Conservation (phyloP, 2,797 vertebrate genomes). For the Anguilla megastoma region DNA sequence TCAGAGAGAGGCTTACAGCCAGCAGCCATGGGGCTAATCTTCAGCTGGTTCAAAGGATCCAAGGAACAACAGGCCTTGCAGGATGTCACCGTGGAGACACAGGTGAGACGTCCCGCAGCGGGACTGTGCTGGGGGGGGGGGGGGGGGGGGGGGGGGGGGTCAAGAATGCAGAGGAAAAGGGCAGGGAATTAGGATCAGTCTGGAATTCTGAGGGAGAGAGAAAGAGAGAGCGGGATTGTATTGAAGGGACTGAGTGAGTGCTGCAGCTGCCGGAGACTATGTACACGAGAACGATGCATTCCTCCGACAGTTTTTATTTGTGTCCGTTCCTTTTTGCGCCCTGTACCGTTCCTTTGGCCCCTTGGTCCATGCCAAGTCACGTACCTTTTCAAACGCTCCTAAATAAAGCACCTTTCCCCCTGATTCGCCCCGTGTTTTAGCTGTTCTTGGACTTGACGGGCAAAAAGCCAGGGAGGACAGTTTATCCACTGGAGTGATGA, state of each 20-base stretch:
- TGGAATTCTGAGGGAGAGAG: slow-evolving; percentile 12
- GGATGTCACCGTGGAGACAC: slow-evolving; percentile 9
- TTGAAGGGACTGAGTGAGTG: neutral
- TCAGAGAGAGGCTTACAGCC: neutral
- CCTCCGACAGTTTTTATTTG: neutral
- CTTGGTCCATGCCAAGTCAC: neutral
- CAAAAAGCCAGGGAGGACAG: neutral
- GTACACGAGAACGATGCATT: neutral
- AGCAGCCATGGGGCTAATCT: slow-evolving; percentile 14
- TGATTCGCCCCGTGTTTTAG: neutral
- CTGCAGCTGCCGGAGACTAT: neutral
- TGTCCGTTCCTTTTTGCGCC: neutral
- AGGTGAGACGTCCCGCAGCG: neutral
- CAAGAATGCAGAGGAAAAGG: slow-evolving; percentile 17
- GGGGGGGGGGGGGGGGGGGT: neutral
- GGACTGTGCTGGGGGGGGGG: neutral
- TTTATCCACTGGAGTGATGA: neutral
- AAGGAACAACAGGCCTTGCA: neutral
- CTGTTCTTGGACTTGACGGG: neutral
- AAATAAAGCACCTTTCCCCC: neutral
- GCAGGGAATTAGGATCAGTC: neutral
- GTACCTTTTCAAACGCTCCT: neutral
- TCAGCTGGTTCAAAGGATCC: slow-evolving; percentile 10
- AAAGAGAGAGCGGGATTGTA: no score
- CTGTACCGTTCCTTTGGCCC: neutral